Percentiles rank a stretch among this genome's conserved stretches.
phyloP scores from a whole-genome alignment of 2,797 vertebrate genomes.

The Microhierax caerulescens region DNA sequence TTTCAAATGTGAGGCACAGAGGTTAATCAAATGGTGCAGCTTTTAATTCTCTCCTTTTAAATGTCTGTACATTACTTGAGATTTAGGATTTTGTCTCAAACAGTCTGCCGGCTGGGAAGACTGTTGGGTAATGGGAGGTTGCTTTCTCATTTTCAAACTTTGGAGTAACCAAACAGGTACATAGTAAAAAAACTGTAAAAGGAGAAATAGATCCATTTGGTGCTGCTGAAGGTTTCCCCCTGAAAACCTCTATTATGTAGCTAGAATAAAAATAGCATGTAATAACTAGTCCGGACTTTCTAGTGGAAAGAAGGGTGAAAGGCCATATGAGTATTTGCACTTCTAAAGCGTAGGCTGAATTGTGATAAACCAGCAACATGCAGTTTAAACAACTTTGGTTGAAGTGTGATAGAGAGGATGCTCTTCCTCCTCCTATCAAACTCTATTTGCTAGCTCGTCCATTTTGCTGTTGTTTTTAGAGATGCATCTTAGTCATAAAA shows the following conservation, averaged over 20 bases:
- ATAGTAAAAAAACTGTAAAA: background rate
- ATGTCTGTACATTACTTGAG: background rate
- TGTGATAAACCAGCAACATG: background rate
- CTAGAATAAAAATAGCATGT: background rate
- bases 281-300: background rate
- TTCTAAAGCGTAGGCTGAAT: background rate
- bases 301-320: background rate
- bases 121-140: background rate
- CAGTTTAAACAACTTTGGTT: background rate
- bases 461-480: background rate
- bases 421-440: background rate
- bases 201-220: background rate
- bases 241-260: background rate
- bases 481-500: background rate
- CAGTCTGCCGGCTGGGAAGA: background rate
- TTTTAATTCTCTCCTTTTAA: slow-evolving; percentile 34
- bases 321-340: background rate
- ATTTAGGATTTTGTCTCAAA: background rate
- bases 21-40: slow-evolving; percentile 21
- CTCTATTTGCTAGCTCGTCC: background rate
- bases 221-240: background rate
- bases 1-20: slow-evolving; percentile 1
- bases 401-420: background rate
- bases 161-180: fast-evolving
- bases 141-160: background rate